Base-by-base conservation (phyloP, 2,113 vertebrate genomes). In the Hirundichthys speculiger region DNA sequence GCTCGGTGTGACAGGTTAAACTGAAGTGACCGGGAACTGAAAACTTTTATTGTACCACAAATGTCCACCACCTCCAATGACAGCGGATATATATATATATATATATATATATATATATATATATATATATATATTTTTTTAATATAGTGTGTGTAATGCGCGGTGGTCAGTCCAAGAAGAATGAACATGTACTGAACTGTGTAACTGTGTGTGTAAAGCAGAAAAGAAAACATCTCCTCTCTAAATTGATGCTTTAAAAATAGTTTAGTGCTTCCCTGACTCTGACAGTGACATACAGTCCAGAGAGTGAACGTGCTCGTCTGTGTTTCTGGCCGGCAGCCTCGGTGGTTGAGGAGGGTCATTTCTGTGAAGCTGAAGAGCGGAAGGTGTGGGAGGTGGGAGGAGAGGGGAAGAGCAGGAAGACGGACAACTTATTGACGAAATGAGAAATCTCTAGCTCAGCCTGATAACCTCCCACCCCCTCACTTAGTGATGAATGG, bases 361-460 rank as follows among this genome's bases (percentile, higher is more conserved):
- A 84, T 74, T 69, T 75, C n/a, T 58, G 56, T 22, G 27, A 30
- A 64, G 51, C 69, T 45, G 57, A 42, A 43, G 19, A 70, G 55
- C 21, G 22, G 78, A 80, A 59, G 63, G 69, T 53, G 59, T 27
- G 16, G 60, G 75, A 75, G 68, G 62, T 21, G 69, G 63, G 69
- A 72, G 69, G 73, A 81, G 76, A 82, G 48, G 49, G 48, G 41
- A 41, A 52, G 69, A 73, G 43, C 47, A 61, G 65, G 67, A 70
- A 69, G 77, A 85, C 73, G 62, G 86, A 83, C 20, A 54, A 85
- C 69, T 75, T 88, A 89, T 89, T 86, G 86, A 88, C 85, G 79
- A 81, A 84, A 85, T 40, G 62, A 79, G 71, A 80, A 86, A 84
- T 83, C 70, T 89, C 63, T 42, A 18, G 55, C 71, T 60, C 41